Evolutionary conservation across 2,113 vertebrate species (phyloP), one percentile per base, ranked within the genome.

Genomic region (Labrus mixtus): DNA sequence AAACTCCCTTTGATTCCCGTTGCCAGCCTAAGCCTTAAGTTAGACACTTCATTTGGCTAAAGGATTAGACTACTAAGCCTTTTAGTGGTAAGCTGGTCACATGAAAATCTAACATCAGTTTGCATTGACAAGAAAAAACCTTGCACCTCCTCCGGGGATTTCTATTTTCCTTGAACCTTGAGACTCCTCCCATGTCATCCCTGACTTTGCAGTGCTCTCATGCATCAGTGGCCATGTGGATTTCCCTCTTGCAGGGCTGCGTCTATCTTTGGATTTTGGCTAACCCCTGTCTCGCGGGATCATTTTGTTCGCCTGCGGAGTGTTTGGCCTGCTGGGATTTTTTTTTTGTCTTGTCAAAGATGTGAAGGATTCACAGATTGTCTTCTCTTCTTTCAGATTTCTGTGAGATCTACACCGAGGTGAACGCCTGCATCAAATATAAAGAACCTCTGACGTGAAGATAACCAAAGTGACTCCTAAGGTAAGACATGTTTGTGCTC

Each of bases 11-110:
- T 88, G 84, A 90, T 89, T 89, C 83, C 68, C 70, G 20, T 50
- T 72, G 64, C 70, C 60, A 60, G 82, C 66, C 78, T 83, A 65
- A 84, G 81, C 68, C 68, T 87, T 8, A 81, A 70, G 79, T 91
- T 83, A 88, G 87, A 87, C 86, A 78, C 89, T 86, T 90, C 85
- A 87, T 91, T 89, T 91, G 88, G 86, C 82, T 81, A 60, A 84
- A 82, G 91, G 89, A 93, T 93, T 93, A 93, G 83, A 79, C 76
- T 13, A 2, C 56, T 91, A 92, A 95, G 84, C 91, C 87, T 81
- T 93, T 93, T 89, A 91, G 88, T 56, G 74, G 81, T 89, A 92
- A 91, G 71, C 89, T 81, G 85, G 85, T 91, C 82, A 87, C 90
- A 87, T 88, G 90, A 85, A 91, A 88, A 85, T 81, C 79, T 78